phyloP scores from a whole-genome alignment of 2,113 vertebrate genomes.

The Rostratula benghalensis region DNA sequence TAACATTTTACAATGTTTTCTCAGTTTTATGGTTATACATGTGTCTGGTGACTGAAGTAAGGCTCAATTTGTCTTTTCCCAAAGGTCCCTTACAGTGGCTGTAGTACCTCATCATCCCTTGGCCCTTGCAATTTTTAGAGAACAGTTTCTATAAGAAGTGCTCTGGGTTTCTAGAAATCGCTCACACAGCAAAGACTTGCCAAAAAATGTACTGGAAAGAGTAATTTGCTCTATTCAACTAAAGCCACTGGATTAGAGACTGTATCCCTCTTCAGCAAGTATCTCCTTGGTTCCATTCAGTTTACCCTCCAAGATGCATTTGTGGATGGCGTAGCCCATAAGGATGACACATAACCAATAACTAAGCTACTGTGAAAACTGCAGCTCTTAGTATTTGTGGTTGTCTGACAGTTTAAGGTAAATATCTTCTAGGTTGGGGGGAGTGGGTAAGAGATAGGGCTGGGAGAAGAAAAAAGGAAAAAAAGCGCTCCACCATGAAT shows the following conservation, averaged over 20 bases:
- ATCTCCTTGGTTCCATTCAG: neutral
- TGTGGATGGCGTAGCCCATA: neutral
- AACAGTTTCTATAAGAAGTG: neutral
- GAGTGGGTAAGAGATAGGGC: no score
- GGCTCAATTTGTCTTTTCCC: conserved; percentile 7
- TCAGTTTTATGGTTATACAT: neutral
- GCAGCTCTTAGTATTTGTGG: neutral
- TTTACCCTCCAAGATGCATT: neutral
- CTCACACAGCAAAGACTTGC: neutral
- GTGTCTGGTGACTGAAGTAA: neutral
- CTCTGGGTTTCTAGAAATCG: neutral
- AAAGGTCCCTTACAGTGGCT: neutral
- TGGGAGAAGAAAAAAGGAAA: neutral
- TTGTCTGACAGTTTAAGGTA: neutral
- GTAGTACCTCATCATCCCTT: neutral
- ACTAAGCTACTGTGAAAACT: neutral
- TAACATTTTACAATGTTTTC: neutral
- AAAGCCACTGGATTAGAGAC: neutral
- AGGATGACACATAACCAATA: neutral
- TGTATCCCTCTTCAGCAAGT: neutral
- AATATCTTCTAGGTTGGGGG: neutral
- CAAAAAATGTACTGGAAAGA: neutral
- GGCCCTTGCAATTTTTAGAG: neutral
- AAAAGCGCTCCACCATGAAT: neutral
- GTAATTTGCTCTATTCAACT: neutral